Percentiles rank a stretch among this genome's conserved stretches.
Conservation (phyloP, 2,797 vertebrate species). For the Furcifer pardalis region DNA sequence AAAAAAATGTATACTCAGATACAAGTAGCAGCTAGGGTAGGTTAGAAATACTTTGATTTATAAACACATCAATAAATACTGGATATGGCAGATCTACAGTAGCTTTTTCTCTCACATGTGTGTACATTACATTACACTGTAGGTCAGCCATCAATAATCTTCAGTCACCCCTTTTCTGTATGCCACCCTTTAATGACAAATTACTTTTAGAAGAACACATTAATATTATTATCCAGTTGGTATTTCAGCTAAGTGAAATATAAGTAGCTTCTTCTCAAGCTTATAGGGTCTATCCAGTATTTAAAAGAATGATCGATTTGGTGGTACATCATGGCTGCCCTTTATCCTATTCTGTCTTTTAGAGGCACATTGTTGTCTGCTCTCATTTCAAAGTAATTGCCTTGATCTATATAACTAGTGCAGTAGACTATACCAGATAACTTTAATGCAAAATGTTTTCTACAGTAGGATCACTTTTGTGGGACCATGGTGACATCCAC, state of each 20-base stretch:
- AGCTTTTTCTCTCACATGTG: no score
- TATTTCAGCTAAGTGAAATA: background rate
- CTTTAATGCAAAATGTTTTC: slow-evolving; percentile 17
- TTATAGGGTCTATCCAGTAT: background rate
- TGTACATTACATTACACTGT: background rate
- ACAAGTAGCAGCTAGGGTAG: no score
- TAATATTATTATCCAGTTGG: background rate
- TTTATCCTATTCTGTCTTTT: background rate
- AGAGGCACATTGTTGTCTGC: background rate
- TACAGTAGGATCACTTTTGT: background rate
- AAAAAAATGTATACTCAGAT: no score
- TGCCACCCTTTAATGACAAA: background rate
- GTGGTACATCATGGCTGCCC: background rate
- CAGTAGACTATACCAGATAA: background rate
- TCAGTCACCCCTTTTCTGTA: background rate
- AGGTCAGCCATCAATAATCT: background rate
- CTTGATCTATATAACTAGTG: background rate
- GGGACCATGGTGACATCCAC: slow-evolving; percentile 3
- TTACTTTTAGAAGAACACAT: background rate
- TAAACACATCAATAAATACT: no score
- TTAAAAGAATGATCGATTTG: background rate
- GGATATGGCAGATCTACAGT: background rate
- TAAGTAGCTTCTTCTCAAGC: background rate
- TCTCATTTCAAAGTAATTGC: background rate
- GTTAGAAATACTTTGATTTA: no score